Base-by-base conservation (phyloP, 2,797 vertebrate species). In the Morus bassanus region DNA sequence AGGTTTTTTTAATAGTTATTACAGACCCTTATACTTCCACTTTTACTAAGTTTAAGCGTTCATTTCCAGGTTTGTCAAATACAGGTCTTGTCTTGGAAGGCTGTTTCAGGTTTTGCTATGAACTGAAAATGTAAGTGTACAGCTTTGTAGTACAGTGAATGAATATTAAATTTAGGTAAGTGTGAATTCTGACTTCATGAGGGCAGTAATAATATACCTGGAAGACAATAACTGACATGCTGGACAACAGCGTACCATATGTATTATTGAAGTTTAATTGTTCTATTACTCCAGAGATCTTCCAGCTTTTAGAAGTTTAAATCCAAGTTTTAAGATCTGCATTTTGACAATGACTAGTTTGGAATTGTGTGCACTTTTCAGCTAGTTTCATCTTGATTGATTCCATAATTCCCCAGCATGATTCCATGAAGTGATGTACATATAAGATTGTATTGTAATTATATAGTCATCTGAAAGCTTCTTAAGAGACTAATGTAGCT, bases 321-420 rank as follows among this genome's bases (percentile, higher is more conserved):
- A 95, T 80, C 59, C 31, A 57, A 70, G 15, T 78, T 95, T 85
- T 82, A 73, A 91, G 21, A 80, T 96, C 94, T 94, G 80, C 45
- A 80, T 94, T 96, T 97, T 91, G 70, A 93, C 94, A 95, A 85
- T 78, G 70, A 87, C 86, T 88, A 14, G 54, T 92, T 94, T 95
- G 80, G 91, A 95, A 90, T 82, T 51, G 46, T 96, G 50, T 88
- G 48, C 82, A 84, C 85, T 96, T 93, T 82, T 64, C 37, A 37
- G 86, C 57, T 95, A 82, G 88, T 97, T 97, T 96, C 80, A 88
- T 46, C 61, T 94, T 95, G 96, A 96, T 83, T 72, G 85, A 90
- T 81, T 89, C 64, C 59, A 48, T 93, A 93, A 95, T 97, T 96
- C 68, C 59, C 68, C 80, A 78, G 67, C 31, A 45, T 56, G 82